Evolutionary conservation across 2,888 invertebrate species (phyloP).

Genomic region (Phengaris arion): DNA sequence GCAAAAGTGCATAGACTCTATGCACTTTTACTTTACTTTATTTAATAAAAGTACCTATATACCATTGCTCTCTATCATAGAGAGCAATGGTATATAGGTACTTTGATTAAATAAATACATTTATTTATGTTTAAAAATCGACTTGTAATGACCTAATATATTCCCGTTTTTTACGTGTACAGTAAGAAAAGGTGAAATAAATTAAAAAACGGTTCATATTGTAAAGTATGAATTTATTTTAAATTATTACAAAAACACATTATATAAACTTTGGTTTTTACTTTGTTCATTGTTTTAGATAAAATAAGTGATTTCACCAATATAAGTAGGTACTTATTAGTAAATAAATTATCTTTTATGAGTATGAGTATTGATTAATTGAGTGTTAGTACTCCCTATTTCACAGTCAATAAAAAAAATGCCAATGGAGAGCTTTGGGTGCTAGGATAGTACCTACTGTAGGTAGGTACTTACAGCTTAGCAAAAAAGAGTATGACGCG

Average conservation of each 20-base stretch:
- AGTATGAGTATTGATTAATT: background rate
- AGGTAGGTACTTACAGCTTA: too few relatives aligned
- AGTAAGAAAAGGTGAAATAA: background rate
- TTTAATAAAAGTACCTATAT: too few relatives aligned
- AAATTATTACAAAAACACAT: constrained; percentile 55
- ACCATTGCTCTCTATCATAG: too few relatives aligned
- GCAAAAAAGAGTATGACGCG: too few relatives aligned
- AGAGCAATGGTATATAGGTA: too few relatives aligned
- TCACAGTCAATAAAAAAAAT: background rate
- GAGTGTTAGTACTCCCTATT: background rate
- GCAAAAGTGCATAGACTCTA: too few relatives aligned
- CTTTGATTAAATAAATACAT: too few relatives aligned
- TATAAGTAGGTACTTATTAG: background rate
- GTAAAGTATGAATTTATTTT: constrained; percentile 68
- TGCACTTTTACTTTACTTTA: too few relatives aligned
- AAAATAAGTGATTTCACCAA: constrained; percentile 21
- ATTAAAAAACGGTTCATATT: constrained; percentile 41
- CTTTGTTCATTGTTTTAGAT: constrained; percentile 30
- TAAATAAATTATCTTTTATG: too few relatives aligned
- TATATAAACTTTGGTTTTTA: constrained; percentile 53
- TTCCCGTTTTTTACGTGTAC: too few relatives aligned
- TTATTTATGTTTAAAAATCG: too few relatives aligned
- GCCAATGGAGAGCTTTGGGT: background rate
- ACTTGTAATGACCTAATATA: too few relatives aligned
- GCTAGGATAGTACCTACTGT: background rate